Evolutionary conservation across 1,140 invertebrate species (phyloP).

Genomic region (Oscheius sp.): DNA sequence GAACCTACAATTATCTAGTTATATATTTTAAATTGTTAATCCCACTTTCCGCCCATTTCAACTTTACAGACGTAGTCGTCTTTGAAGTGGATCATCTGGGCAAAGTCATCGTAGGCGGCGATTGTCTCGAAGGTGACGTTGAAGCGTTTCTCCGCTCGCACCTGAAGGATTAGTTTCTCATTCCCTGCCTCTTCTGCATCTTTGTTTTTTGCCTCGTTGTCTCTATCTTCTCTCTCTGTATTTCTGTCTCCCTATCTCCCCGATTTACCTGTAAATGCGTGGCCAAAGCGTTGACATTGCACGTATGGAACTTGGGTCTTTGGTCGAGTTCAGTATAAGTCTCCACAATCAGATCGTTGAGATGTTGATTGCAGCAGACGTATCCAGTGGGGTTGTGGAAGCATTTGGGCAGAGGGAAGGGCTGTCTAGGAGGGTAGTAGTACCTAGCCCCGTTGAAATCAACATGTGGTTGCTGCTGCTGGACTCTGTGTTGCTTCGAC

Average conservation of each 20-base stretch:
- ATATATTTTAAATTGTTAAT: background rate
- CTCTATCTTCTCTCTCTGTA: no score
- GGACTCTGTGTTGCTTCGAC: background rate
- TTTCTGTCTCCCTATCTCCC: no score
- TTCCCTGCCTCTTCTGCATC: background rate
- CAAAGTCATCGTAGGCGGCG: constrained; percentile 38
- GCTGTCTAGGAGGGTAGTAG: constrained; percentile 36
- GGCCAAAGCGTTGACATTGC: constrained; percentile 35
- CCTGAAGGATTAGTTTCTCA: background rate
- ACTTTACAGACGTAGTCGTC: constrained; percentile 37
- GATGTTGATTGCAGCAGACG: constrained; percentile 36
- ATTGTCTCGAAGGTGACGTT: constrained; percentile 38
- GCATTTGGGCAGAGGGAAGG: constrained; percentile 41
- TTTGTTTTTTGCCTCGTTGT: no score
- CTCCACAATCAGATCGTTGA: constrained; percentile 41
- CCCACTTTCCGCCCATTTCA: constrained; percentile 27
- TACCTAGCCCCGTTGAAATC: constrained; percentile 13
- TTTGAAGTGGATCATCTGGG: constrained; percentile 40
- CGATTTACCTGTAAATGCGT: constrained; percentile 13
- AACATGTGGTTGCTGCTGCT: background rate
- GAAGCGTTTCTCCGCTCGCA: constrained; percentile 28
- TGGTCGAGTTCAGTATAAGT: constrained; percentile 35
- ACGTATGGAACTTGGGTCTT: constrained; percentile 35
- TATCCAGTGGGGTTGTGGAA: constrained; percentile 43
- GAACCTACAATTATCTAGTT: background rate